Evolutionary conservation across 2,797 vertebrate genomes (phyloP).

Genomic region (Crax fasciolata): DNA sequence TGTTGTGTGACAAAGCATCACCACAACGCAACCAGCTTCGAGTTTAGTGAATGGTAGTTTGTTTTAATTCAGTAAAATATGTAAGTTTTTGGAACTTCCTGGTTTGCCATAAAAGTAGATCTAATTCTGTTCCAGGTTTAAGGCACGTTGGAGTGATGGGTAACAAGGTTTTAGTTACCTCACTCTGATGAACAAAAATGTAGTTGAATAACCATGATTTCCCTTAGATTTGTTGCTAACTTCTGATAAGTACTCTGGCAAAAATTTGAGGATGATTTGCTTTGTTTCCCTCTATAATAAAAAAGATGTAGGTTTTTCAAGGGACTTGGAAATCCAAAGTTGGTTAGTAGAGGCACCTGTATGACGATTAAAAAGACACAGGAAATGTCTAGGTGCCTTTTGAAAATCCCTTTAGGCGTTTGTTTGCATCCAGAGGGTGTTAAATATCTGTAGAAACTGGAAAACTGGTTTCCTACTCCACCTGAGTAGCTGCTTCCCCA

Average conservation of each 20-base stretch:
- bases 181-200: neutral
- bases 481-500: neutral
- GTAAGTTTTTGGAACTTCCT: neutral
- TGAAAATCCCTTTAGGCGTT: neutral
- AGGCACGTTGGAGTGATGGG: neutral
- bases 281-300: neutral
- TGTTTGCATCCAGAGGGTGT: neutral
- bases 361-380: neutral
- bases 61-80: neutral
- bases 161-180: neutral
- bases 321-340: neutral
- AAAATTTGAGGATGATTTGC: neutral
- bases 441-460: neutral
- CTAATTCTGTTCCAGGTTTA: neutral
- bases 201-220: neutral
- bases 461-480: constrained; percentile 11
- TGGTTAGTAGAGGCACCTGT: neutral
- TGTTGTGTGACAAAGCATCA: neutral
- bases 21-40: neutral
- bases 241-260: neutral
- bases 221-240: neutral
- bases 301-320: neutral
- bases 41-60: neutral
- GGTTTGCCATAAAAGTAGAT: neutral
- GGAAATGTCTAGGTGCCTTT: neutral